Evolutionary conservation across 2,888 invertebrate genomes (phyloP).

Genomic region (Pyrocoelia pectoralis): DNA sequence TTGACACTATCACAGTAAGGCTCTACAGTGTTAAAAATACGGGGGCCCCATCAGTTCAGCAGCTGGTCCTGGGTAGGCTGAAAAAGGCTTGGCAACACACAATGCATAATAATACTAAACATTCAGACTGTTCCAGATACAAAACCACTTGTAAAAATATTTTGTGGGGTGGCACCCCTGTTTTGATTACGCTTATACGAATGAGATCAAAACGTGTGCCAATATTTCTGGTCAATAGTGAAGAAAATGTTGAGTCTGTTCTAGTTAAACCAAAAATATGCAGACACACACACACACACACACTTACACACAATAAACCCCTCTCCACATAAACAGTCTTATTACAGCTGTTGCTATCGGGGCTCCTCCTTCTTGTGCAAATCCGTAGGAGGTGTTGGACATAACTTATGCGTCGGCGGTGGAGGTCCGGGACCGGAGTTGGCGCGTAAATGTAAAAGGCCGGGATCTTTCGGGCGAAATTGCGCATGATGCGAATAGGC

Average conservation of each 20-base stretch:
- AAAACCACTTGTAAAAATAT: constrained; percentile 57
- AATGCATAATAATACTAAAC: constrained; percentile 42
- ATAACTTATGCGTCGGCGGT: constrained; percentile 59
- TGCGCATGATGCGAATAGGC: constrained; percentile 65
- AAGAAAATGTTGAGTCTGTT: constrained; percentile 21
- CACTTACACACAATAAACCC: constrained; percentile 24
- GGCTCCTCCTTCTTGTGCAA: constrained; percentile 69
- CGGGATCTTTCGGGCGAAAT: constrained; percentile 63
- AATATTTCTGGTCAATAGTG: constrained; percentile 27
- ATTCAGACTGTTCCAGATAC: constrained; percentile 44
- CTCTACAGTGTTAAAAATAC: constrained; percentile 13
- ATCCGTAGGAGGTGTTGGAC: constrained; percentile 68
- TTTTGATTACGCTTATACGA: constrained; percentile 36
- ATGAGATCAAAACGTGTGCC: constrained; percentile 37
- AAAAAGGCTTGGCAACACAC: constrained; percentile 39
- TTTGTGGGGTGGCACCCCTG: constrained; percentile 39
- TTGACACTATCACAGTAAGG: constrained; percentile 28
- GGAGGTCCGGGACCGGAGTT: constrained; percentile 64
- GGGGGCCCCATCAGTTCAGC: constrained; percentile 16
- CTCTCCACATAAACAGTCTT: constrained; percentile 18
- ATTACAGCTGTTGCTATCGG: constrained; percentile 59
- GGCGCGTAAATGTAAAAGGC: constrained; percentile 64
- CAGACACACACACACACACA: constrained; percentile 23
- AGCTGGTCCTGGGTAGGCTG: constrained; percentile 34
- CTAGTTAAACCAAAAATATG: constrained; percentile 27